Percentiles rank a stretch among this genome's conserved stretches.
These are phyloP conservation scores for Isaurus tuberculatus DNA, from an alignment of 92 coral and sea anemone species.

Conservation along the genomic window DNA sequence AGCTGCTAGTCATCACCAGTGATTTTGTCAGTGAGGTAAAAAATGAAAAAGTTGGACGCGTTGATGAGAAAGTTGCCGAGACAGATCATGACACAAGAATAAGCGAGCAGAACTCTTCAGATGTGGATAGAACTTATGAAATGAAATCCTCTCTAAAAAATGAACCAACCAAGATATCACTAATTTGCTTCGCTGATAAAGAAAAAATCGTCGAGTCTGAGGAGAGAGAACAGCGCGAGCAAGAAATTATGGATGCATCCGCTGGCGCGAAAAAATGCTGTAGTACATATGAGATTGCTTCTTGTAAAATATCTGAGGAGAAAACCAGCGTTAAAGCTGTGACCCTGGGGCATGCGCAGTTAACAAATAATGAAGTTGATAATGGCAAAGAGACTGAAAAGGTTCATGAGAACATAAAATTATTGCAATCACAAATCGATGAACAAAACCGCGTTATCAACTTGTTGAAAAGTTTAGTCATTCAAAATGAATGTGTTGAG, in stretches of 20 bases:
- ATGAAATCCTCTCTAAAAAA: not conserved
- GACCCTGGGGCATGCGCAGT: not conserved
- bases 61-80: conserved; percentile 51
- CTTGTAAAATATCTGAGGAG: not conserved
- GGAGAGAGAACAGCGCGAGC: not conserved
- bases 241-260: not conserved
- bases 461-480: not conserved
- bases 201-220: not conserved
- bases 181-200: not conserved
- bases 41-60: not conserved
- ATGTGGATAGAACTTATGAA: conserved; percentile 62
- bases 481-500: conserved; percentile 18
- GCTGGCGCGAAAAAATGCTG: not conserved
- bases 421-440: conserved; percentile 7
- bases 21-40: not conserved
- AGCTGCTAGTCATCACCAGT: not conserved
- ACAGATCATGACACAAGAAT: conserved; percentile 92
- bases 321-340: not conserved
- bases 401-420: conserved; percentile 6
- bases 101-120: conserved; percentile 76
- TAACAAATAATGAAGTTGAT: not conserved
- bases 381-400: not conserved
- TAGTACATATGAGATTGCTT: not conserved
- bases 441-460: conserved; percentile 24
- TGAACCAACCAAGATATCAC: not conserved